These are phyloP conservation scores for Atrina japonica DNA, from an alignment of 2,888 invertebrate genomes.

Conservation along the genomic window DNA sequence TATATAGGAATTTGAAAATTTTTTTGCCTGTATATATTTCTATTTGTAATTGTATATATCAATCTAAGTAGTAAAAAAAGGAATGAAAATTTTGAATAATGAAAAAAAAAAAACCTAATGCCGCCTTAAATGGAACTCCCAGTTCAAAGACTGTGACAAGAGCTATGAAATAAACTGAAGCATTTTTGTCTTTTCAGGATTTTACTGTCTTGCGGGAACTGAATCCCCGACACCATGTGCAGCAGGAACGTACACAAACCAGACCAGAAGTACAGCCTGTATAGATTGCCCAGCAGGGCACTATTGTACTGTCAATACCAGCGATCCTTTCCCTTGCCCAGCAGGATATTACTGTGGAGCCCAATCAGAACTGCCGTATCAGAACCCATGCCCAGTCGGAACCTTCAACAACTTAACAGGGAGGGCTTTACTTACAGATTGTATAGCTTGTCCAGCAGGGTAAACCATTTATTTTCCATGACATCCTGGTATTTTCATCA, in stretches of 20 bases:
- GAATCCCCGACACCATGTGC: constrained; percentile 64
- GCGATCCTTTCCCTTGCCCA: constrained; percentile 73
- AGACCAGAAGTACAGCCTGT: constrained; percentile 65
- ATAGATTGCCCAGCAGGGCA: constrained; percentile 70
- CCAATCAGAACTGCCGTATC: constrained; percentile 44
- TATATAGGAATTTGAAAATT: too few species aligned
- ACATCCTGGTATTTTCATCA: too few species aligned
- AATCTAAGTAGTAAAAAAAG: too few species aligned
- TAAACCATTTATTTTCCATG: too few species aligned
- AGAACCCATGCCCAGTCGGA: constrained; percentile 71
- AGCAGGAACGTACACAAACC: constrained; percentile 68
- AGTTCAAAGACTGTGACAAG: too few species aligned
- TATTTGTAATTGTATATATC: too few species aligned
- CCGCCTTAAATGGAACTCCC: too few species aligned
- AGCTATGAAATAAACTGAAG: too few species aligned
- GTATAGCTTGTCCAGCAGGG: constrained; percentile 75
- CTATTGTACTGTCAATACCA: constrained; percentile 75
- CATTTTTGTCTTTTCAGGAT: constrained; percentile 60
- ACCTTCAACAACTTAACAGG: constrained; percentile 76
- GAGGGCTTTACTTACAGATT: constrained; percentile 55
- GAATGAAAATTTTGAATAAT: too few species aligned
- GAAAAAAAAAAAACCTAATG: too few species aligned
- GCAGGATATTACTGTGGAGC: constrained; percentile 72
- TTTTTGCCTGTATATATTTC: too few species aligned
- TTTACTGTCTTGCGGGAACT: constrained; percentile 69